Evolutionary conservation across 2,888 invertebrate genomes (phyloP), one percentile per base, ranked within the genome.

Genomic region (Pollenia griseotomentosa): DNA sequence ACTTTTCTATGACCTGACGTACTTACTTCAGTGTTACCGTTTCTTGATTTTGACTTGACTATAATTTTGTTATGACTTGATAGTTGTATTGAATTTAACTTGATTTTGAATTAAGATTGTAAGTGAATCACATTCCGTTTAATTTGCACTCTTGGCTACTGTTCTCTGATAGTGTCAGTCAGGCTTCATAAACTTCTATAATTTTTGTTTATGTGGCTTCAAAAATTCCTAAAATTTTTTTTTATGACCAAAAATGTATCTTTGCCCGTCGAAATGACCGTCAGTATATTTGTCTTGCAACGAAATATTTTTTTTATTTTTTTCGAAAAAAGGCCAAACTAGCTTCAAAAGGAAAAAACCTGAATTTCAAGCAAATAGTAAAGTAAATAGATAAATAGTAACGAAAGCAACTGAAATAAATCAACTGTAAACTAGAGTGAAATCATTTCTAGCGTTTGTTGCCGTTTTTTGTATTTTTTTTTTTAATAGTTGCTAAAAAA

Each of bases 341-440:
- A 53, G 63, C 74, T 51, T 23, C 1, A 16, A 42, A 19, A 14
- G 14, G 16, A 6, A 11, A n/a, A 40, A 51, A 82, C 66, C 42
- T 51, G 65, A 48, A 74, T 53, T 74, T 16, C 2, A 16, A 33
- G 42, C 33, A 46, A 33, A 46, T 55, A 57, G 12, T 53, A 16
- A 46, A 55, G 16, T 10, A 40, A 55, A 55, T 11, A 16, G 1
- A 61, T 14, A 65, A 65, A 16, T 8, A 42, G 14, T 57, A 46
- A 44, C n/a, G 9, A 63, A 80, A 59, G 59, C n/a, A 57, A 68
- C 59, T 33, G 16, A 33, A 73, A 61, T 51, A 70, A 61, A 6
- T 51, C 48, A 65, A 73, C 73, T 40, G 48, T 46, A 81, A 82
- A 82, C 51, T 82, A 59, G 23, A 74, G 66, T 59, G 46, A 82